These are phyloP conservation scores for Siniperca scherzeri DNA, from an alignment of 2,797 vertebrate genomes.

Conservation along the genomic window DNA sequence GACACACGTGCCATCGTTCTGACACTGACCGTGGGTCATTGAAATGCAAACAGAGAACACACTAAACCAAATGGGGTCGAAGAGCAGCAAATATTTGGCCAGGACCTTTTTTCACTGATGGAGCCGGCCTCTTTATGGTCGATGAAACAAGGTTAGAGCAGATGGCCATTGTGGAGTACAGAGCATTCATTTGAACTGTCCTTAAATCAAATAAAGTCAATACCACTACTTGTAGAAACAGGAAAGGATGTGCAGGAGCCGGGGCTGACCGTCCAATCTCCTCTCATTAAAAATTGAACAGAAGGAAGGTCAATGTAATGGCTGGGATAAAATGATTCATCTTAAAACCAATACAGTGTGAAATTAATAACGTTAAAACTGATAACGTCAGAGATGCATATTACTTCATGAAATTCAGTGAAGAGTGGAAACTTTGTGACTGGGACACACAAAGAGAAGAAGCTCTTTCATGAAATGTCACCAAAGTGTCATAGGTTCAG, in stretches of 20 bases:
- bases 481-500: slow-evolving; percentile 50
- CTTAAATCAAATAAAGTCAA: slow-evolving; percentile 85
- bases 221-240: slow-evolving; percentile 72
- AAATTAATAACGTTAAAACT: slow-evolving; percentile 21
- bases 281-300: slow-evolving; percentile 66
- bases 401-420: slow-evolving; percentile 8
- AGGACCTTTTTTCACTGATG: slow-evolving; percentile 76
- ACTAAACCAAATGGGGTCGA: slow-evolving; percentile 82
- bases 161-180: slow-evolving; percentile 62
- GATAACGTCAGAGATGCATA: background rate
- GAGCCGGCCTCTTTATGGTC: slow-evolving; percentile 79
- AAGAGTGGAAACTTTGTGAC: slow-evolving; percentile 38
- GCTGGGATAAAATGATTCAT: slow-evolving; percentile 18
- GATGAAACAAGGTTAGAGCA: slow-evolving; percentile 80
- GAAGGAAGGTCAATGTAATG: slow-evolving; percentile 45
- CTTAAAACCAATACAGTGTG: slow-evolving; percentile 38
- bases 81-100: slow-evolving; percentile 88
- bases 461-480: slow-evolving; percentile 48
- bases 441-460: slow-evolving; percentile 11
- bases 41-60: slow-evolving; percentile 85
- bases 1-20: slow-evolving; percentile 84
- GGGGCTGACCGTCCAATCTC: slow-evolving; percentile 58
- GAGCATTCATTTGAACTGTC: slow-evolving; percentile 59
- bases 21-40: slow-evolving; percentile 84
- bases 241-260: slow-evolving; percentile 32